A percentile compares a stretch with the other conserved stretches of the same genome.
phyloP scores from a whole-genome alignment of 53 echinoderm and acorn worm species.

The Arbacia lixula region DNA sequence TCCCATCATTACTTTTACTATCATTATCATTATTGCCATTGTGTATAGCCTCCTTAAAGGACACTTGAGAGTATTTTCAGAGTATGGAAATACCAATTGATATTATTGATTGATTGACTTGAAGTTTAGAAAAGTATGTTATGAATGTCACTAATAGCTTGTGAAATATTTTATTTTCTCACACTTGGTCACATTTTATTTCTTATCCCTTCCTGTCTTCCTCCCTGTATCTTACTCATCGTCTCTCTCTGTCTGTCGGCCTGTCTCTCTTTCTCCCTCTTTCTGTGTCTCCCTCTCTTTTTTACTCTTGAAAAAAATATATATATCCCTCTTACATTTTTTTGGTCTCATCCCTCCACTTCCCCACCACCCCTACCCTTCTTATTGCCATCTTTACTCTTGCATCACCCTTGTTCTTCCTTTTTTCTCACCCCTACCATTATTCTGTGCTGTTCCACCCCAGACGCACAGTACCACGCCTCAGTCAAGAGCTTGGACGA shows the following conservation, averaged over 20 bases:
- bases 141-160: no score
- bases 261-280: no score
- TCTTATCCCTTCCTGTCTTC: neutral
- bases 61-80: no score
- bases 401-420: neutral
- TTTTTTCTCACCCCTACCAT: neutral
- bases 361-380: neutral
- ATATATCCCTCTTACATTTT: neutral
- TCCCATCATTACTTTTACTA: no score
- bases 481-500: slow-evolving; percentile 66
- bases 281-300: neutral
- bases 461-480: slow-evolving; percentile 67
- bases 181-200: neutral
- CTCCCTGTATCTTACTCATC: no score
- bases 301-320: neutral
- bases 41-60: no score
- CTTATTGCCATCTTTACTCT: neutral
- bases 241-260: neutral
- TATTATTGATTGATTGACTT: no score
- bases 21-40: no score
- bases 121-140: no score
- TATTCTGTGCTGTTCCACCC: no score
- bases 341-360: neutral
- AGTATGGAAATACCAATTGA: no score
- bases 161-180: no score